A percentile compares a stretch with the other conserved stretches of the same genome.
These are phyloP conservation scores for Tragopan temminckii DNA, from an alignment of 2,797 vertebrate species.

Conservation along the genomic window DNA sequence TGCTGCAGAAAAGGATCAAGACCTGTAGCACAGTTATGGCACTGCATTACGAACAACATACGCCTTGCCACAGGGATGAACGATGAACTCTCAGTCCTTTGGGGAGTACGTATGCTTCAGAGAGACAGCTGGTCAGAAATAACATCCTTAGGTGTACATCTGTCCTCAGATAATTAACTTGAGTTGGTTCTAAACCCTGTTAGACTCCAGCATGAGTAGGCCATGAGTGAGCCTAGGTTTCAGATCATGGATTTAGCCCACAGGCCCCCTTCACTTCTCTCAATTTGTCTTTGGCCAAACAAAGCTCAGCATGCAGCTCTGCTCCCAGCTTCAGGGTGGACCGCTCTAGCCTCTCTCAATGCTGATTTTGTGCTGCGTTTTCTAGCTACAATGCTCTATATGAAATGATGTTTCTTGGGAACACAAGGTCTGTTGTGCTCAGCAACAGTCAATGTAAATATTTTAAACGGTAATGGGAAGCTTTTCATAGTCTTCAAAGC, in stretches of 20 bases:
- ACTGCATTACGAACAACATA: rapidly evolving
- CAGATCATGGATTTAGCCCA: neutral
- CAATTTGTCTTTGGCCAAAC: rapidly evolving
- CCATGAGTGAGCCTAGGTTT: neutral
- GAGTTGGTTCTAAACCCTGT: neutral
- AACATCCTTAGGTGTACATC: neutral
- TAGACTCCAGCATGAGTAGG: neutral
- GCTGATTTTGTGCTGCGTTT: neutral
- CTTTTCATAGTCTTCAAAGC: slow-evolving; percentile 70
- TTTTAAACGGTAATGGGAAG: slow-evolving; percentile 49
- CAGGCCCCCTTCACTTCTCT: neutral
- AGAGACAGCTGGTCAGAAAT: neutral
- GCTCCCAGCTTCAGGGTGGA: neutral
- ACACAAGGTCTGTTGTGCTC: slow-evolving; percentile 2
- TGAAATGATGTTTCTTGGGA: neutral
- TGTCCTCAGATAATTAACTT: neutral
- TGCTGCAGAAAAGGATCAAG: neutral
- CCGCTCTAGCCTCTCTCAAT: rapidly evolving
- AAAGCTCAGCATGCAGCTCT: neutral
- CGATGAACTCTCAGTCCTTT: rapidly evolving
- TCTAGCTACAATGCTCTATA: neutral
- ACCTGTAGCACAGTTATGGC: rapidly evolving
- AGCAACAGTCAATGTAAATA: slow-evolving; percentile 30
- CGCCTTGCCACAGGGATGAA: neutral
- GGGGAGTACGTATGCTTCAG: neutral